Conservation (phyloP, 2,888 invertebrate genomes). For the Hemistola chrysoprasaria region DNA sequence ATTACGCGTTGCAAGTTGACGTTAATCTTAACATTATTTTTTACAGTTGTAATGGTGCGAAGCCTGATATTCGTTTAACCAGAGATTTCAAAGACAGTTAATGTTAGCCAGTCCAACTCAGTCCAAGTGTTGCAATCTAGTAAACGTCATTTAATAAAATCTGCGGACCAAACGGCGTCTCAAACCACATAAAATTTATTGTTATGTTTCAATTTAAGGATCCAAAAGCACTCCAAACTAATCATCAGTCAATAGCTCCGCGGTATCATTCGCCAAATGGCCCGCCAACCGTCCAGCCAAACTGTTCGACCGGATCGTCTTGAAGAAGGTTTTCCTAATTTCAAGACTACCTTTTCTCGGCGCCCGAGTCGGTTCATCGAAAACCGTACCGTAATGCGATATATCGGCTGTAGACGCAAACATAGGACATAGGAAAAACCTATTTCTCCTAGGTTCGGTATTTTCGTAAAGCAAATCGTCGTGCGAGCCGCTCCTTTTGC, state of each 20-base stretch:
- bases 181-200: too few relatives aligned
- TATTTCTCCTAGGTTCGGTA: conserved; percentile 45
- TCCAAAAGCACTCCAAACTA: conserved; percentile 35
- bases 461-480: conserved; percentile 60
- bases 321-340: conserved; percentile 54
- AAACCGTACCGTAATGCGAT: conserved; percentile 83
- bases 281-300: conserved; percentile 55
- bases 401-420: conserved; percentile 68
- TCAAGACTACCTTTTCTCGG: conserved; percentile 48
- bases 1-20: too few relatives aligned
- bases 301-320: conserved; percentile 62
- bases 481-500: conserved; percentile 63
- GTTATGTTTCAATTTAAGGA: too few relatives aligned
- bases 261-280: conserved; percentile 53
- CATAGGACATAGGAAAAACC: conserved; percentile 80
- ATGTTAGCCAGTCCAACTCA: too few relatives aligned
- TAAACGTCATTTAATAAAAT: neutral
- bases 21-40: too few relatives aligned
- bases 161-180: too few relatives aligned
- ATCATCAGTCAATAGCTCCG: conserved; percentile 60
- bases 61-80: too few relatives aligned
- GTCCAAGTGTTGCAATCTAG: too few relatives aligned
- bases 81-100: too few relatives aligned
- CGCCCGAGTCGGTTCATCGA: conserved; percentile 48
- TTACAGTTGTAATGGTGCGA: too few relatives aligned